These are phyloP conservation scores for Aphyosemion australe DNA, from an alignment of 2,113 vertebrate species.

Conservation along the genomic window DNA sequence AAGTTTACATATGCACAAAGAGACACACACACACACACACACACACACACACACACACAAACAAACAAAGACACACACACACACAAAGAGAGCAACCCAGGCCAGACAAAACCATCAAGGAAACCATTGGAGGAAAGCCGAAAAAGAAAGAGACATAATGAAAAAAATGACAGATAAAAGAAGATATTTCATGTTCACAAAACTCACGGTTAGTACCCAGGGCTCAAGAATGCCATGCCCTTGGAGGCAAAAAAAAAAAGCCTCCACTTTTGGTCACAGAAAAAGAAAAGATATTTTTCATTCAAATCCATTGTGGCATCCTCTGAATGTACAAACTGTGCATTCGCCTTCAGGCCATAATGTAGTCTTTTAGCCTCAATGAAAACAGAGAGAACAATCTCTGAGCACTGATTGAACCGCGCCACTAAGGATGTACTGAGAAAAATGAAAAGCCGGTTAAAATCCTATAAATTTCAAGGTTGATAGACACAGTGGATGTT, in stretches of 20 bases:
- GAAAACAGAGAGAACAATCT: constrained; percentile 63
- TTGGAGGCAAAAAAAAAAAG: constrained; percentile 71
- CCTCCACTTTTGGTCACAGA: constrained; percentile 70
- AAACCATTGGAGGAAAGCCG: constrained; percentile 56
- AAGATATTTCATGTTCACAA: constrained; percentile 75
- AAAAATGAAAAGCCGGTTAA: constrained; percentile 67
- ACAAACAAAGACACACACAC: not conserved
- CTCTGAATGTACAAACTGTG: constrained; percentile 71
- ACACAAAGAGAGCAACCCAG: constrained; percentile 56
- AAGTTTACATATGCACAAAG: constrained; percentile 2
- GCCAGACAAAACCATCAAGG: constrained; percentile 62
- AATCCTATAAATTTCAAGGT: constrained; percentile 69
- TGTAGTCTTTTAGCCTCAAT: constrained; percentile 54
- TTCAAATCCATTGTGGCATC: constrained; percentile 66
- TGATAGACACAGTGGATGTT: constrained; percentile 48
- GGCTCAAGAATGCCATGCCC: constrained; percentile 71
- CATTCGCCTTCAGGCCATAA: constrained; percentile 67
- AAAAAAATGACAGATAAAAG: constrained; percentile 73
- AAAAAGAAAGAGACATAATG: constrained; percentile 64
- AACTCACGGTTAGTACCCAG: constrained; percentile 62
- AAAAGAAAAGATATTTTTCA: constrained; percentile 71
- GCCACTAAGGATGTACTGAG: constrained; percentile 51
- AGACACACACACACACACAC: not conserved
- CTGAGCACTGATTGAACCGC: constrained; percentile 45
- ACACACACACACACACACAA: constrained; percentile 10